Evolutionary conservation across 2,797 vertebrate genomes (phyloP).

Genomic region (Leptoclinus maculatus): DNA sequence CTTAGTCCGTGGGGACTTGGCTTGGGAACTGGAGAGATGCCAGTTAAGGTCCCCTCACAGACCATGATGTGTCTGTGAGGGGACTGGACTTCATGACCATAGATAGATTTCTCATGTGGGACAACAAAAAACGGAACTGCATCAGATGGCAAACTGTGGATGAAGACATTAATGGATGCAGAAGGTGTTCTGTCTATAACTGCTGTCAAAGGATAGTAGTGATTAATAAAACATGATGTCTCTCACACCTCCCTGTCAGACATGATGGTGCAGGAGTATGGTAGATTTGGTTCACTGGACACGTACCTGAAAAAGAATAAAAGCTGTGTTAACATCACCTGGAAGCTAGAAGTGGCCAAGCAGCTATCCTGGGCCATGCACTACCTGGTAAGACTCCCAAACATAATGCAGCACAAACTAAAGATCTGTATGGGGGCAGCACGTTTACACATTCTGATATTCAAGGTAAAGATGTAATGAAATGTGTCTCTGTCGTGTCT

Average conservation of each 20-base stretch:
- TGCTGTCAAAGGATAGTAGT: neutral
- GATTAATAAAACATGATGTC: neutral
- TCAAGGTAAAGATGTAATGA: neutral
- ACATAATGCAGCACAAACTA: neutral
- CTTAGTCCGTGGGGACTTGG: neutral
- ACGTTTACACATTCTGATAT: neutral
- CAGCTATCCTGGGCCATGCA: conserved; percentile 97
- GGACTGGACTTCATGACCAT: neutral
- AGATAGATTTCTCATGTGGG: neutral
- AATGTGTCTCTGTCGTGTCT: neutral
- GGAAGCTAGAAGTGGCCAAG: conserved; percentile 98
- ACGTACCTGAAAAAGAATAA: conserved; percentile 96
- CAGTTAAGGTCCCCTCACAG: neutral
- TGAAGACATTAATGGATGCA: neutral
- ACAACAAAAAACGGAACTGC: neutral
- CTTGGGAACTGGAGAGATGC: neutral
- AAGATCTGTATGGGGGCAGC: no score
- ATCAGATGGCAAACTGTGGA: neutral
- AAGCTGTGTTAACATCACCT: conserved; percentile 92
- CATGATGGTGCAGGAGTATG: conserved; percentile 97
- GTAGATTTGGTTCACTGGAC: conserved; percentile 96
- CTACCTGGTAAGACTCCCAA: conserved; percentile 88
- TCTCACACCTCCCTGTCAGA: conserved; percentile 78
- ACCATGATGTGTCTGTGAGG: neutral
- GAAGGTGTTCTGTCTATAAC: neutral